Evolutionary conservation across 2,888 invertebrate species (phyloP).

Genomic region (Heliothis peltigera): DNA sequence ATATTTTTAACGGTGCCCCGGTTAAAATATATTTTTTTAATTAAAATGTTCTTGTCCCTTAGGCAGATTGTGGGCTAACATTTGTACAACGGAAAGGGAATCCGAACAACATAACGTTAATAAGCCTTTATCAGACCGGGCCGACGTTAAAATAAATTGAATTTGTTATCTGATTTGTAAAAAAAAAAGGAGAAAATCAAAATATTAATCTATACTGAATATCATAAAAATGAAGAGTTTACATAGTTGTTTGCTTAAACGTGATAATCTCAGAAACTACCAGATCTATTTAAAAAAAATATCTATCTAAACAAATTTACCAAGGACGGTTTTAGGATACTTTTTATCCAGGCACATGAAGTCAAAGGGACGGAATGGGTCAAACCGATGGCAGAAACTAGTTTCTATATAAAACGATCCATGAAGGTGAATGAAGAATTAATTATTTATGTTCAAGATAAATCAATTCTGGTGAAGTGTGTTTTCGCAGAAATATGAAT

Average conservation of each 20-base stretch:
- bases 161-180: conserved; percentile 45
- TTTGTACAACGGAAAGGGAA: conserved; percentile 23
- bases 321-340: too few relatives aligned
- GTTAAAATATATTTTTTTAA: conserved; percentile 1
- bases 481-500: conserved; percentile 2
- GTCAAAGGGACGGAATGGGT: too few relatives aligned
- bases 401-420: conserved; percentile 8
- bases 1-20: background rate
- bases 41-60: conserved; percentile 14
- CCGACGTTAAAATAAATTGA: conserved; percentile 57
- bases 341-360: too few relatives aligned
- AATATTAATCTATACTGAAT: conserved; percentile 23
- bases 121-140: conserved; percentile 36
- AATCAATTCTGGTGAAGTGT: background rate
- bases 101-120: conserved; percentile 37
- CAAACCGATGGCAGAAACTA: too few relatives aligned
- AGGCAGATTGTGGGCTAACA: conserved; percentile 20
- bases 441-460: conserved; percentile 19
- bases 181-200: conserved; percentile 19
- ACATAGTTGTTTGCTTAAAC: too few relatives aligned
- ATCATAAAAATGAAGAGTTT: too few relatives aligned
- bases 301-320: too few relatives aligned
- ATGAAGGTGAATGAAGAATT: conserved; percentile 9
- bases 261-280: too few relatives aligned
- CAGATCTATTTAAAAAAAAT: too few relatives aligned